Evolutionary conservation across 1,140 invertebrate species (phyloP), one percentile per base, ranked within the genome.

Genomic region (Drosophila tani): DNA sequence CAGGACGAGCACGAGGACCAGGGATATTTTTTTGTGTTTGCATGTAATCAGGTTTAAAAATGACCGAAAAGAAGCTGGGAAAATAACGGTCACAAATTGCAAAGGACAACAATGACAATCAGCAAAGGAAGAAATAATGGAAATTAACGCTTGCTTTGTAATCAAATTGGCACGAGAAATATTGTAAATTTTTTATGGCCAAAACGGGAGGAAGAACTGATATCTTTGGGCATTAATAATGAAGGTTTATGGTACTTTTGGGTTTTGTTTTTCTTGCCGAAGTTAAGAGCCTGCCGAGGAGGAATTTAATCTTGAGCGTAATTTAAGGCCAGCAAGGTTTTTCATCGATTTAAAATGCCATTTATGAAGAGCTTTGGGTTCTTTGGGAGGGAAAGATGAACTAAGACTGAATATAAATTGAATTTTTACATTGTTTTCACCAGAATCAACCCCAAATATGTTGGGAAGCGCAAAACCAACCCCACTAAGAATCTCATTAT

Each of bases 11-110:
- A 59, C 11, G 47, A 51, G 53, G 69, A 71, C 69, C 49, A 74
- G 60, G 83, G 67, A 80, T 75, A 80, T 65, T 69, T 74, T 62
- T 57, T 81, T 75, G 51, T 83, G 38, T 71, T 49, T 60, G 70
- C 65, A 66, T 82, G 80, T 88, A 88, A 90, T 88, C 84, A 90
- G 81, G 74, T 88, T 88, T 75, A 81, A 75, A 78, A 88, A 88
- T 88, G 85, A 81, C 81, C 75, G 51, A 59, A 78, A 55, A 35
- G 63, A 27, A 87, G 86, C 51, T n/a, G 62, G 55, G 51, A 43
- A 55, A 67, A 86, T 60, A 87, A 87, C 59, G 83, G 55, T 65
- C 71, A 68, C 81, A 66, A 84, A 84, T 73, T 65, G 77, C 82
- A 79, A 77, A 43, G 47, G 67, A 73, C 70, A 62, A 84, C 73